Base-by-base conservation (phyloP, 2,797 vertebrate species). In the Macroramphosus scolopax region DNA sequence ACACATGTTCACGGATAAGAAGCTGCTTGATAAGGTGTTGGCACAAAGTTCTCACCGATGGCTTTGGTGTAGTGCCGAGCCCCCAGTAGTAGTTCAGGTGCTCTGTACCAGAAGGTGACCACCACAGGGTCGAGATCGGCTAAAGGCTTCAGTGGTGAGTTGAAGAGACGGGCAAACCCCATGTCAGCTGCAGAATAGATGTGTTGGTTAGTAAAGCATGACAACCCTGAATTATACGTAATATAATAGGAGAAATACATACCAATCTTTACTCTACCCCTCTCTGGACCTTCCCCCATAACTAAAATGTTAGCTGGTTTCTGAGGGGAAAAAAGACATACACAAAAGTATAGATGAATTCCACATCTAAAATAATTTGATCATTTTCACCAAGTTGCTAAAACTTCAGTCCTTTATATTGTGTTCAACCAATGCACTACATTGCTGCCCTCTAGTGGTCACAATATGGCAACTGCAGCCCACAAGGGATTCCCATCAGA, bases 281-380 rank as follows among this genome's bases (percentile, higher is more conserved):
- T 93, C 87, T 99, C 97, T 78, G 96, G 96, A 83, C 97, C 96
- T 90, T 99, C 97, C 84, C 97, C 97, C 97, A 98, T 99, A 88
- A 99, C 97, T 93, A 99, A 94, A 92, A 98, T 99, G 88, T 99
- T 99, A 74, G 96, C 96, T 91, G 96, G 96, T 95, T 99, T 99
- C 97, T 99, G 91, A 83, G 78, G 75, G 41, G 32, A 65, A 17
- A 31, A 50, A 16, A 79, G 9, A 48, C 25, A 67, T 9, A 17
- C 2, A 26, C 1, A 6, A 2, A 26, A 7, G 5, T 6, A 22
- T 6, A 22, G 3, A 22, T 22, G 6, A 3, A 22, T 3, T 3
- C 6, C 6, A 22, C 5, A 26, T 10, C 25, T 6, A 26, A 10
- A 26, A 10, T 26, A 22, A 22, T 22, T 3, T 22, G 6, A 22